Evolutionary conservation across 2,113 vertebrate species (phyloP), one percentile per base, ranked within the genome.

Genomic region (Macrotis lagotis): DNA sequence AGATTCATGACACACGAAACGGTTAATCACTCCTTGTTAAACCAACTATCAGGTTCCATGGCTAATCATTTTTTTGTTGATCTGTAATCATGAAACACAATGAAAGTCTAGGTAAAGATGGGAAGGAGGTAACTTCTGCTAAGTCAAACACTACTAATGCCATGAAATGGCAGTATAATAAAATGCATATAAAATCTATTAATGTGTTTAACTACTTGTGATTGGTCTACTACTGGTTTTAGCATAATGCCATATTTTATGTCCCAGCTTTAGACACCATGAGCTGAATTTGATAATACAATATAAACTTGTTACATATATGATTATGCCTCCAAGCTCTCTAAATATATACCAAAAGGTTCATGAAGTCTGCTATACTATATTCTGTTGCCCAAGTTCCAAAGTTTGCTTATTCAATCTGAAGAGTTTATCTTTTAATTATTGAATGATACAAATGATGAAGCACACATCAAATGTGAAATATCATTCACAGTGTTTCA

Each of bases 391-490:
- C 94, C 92, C 50, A 95, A 89, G 92, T 91, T 92, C 91, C 89
- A 1, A 3, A 8, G 16, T 31, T 51, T 97, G 95, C 51, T 94
- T 95, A 91, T 90, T 96, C 88, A 95, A 91, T 50, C 92, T 55
- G 89, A 93, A 94, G 96, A 48, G 89, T 95, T 97, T 97, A 95
- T 94, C 74, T 96, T 97, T 97, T 97, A 96, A 95, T 96, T 95
- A 97, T 93, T 91, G 93, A 88, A 95, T 96, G 95, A 95, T 96
- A 95, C 93, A 94, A 95, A 93, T 96, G 47, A 52, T 95, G 48
- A 25, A 66, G 52, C 95, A 96, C 92, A 48, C 83, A 94, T 92
- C 91, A 66, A 49, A 74, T 91, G 25, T 89, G 91, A 93, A 90
- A 24, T 97, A 96, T 96, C 95, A 37, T 97, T 94, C 94, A 92